Evolutionary conservation across 2,113 vertebrate species (phyloP), one percentile per base, ranked within the genome.

Genomic region (Lucifuga dentata): DNA sequence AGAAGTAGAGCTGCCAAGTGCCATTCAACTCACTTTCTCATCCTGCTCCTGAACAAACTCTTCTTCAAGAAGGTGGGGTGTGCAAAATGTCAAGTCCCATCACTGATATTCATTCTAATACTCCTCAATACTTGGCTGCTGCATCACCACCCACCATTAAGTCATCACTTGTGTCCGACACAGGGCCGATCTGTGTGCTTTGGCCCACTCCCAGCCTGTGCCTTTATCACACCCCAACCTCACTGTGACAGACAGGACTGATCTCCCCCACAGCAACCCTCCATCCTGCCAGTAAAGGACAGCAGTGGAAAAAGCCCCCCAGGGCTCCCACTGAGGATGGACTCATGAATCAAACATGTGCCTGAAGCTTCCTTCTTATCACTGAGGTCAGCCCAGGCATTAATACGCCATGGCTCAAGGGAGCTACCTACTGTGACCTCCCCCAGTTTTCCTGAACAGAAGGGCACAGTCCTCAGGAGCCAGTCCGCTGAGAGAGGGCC

Each of bases 281-380:
- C 78, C 81, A 84, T 78, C 76, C 76, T 74, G 80, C 85, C 83
- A 84, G 87, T 86, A 90, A 90, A 92, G 87, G 86, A 92, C 88
- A 89, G 88, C 80, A 76, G 76, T 87, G 85, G 86, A 88, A 90
- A 87, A 91, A 89, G 81, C 83, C 72, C 89, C 88, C 80, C 68
- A 80, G 86, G 88, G 85, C 55, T n/a, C n/a, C 85, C 81, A 81
- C 75, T 83, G 84, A 88, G 89, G 86, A 90, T 82, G 83, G 87
- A 86, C 89, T 91, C 90, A 93, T 92, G 92, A 93, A 91, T 93
- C 92, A 92, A 92, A 91, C 90, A 92, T 92, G 86, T 32, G 75
- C 90, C 89, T 59, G 55, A 86, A 90, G 89, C 89, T 80, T 87
- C 74, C 86, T 83, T 90, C 90, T 88, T 90, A 90, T 88, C 90